A percentile compares a stretch with the other conserved stretches of the same genome.
Conservation (phyloP, 2,888 invertebrate genomes). For the Drosophila greeni region DNA sequence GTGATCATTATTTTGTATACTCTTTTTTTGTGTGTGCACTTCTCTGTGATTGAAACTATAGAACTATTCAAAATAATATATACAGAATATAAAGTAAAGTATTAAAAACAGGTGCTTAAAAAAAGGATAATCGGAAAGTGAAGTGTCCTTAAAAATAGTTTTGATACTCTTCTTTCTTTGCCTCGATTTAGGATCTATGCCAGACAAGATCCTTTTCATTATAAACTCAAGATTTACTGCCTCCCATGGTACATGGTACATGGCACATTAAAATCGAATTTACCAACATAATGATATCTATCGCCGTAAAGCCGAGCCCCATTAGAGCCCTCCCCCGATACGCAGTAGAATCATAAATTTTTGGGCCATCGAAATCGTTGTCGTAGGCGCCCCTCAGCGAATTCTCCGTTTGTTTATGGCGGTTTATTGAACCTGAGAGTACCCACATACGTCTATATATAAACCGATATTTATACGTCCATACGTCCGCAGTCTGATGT, state of each 20-base stretch:
- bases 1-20: background rate
- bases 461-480: slow-evolving; percentile 19
- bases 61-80: background rate
- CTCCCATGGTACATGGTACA: no score
- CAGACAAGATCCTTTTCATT: background rate
- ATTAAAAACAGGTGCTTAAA: background rate
- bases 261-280: slow-evolving; percentile 10
- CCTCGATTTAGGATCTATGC: background rate
- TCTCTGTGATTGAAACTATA: background rate
- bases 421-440: slow-evolving; percentile 63
- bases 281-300: background rate
- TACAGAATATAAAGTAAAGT: background rate
- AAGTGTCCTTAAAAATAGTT: background rate
- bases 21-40: background rate
- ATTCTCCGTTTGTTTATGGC: slow-evolving; percentile 37
- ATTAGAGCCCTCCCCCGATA: slow-evolving; percentile 4
- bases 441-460: slow-evolving; percentile 47
- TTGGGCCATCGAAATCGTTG: slow-evolving; percentile 20
- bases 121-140: background rate
- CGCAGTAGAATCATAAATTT: slow-evolving; percentile 18
- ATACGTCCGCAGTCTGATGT: slow-evolving; percentile 13
- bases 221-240: background rate
- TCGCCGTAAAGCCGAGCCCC: background rate
- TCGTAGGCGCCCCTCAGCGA: slow-evolving; percentile 16
- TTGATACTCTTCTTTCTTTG: background rate